Evolutionary conservation across 2,888 invertebrate species (phyloP).

Genomic region (Octodonta nipae): DNA sequence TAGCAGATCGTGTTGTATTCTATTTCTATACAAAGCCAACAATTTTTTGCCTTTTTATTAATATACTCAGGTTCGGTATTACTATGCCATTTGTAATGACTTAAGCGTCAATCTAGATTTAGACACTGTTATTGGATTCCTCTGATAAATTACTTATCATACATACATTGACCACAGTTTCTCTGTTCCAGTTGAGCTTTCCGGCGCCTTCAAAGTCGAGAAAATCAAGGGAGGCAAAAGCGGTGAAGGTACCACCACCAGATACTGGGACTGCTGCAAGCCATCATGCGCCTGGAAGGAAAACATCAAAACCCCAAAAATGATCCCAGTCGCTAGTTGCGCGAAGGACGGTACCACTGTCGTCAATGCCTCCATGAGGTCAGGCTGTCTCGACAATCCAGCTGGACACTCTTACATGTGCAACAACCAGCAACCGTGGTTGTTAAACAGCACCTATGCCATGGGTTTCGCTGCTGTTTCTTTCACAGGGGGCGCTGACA

Average conservation of each 20-base stretch:
- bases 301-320: constrained; percentile 8
- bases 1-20: too few relatives aligned
- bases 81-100: too few relatives aligned
- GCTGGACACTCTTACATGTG: constrained; percentile 9
- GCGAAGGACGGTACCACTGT: constrained; percentile 9
- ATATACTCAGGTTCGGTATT: too few relatives aligned
- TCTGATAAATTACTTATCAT: too few relatives aligned
- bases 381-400: constrained; percentile 10
- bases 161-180: too few relatives aligned
- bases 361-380: constrained; percentile 6
- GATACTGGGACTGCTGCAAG: constrained; percentile 19
- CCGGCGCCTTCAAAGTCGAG: too few relatives aligned
- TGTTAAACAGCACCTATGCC: constrained; percentile 8
- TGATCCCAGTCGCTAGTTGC: constrained; percentile 12
- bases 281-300: constrained; percentile 15
- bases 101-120: too few relatives aligned
- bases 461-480: constrained; percentile 13
- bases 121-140: too few relatives aligned
- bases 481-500: constrained; percentile 5
- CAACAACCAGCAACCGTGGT: constrained; percentile 9
- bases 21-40: too few relatives aligned
- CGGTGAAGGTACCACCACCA: constrained; percentile 14
- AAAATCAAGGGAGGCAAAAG: constrained; percentile 13
- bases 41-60: too few relatives aligned
- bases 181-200: too few relatives aligned